phyloP scores from a whole-genome alignment of 2,888 invertebrate genomes.

The Drosophila merina region DNA sequence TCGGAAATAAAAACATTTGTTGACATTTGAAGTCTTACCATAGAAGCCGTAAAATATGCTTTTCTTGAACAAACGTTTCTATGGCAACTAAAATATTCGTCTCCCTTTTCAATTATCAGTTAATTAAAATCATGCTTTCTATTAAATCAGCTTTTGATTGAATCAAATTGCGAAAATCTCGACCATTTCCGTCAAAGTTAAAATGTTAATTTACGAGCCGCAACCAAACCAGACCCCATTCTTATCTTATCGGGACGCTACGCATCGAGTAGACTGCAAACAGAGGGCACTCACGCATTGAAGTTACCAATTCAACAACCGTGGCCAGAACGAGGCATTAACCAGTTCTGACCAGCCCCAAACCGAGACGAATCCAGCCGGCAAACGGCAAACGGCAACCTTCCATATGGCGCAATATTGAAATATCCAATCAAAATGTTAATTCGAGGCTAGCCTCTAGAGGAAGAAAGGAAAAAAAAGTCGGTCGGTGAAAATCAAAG shows the following conservation, averaged over 20 bases:
- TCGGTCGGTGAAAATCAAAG: constrained; percentile 31
- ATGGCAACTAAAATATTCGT: background rate
- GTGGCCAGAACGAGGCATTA: constrained; percentile 11
- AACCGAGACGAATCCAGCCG: constrained; percentile 26
- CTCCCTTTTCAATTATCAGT: background rate
- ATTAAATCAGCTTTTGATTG: background rate
- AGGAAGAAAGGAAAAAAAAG: constrained; percentile 10
- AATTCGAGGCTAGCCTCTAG: constrained; percentile 62
- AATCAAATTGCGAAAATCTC: constrained; percentile 1
- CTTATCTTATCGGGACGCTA: constrained; percentile 60
- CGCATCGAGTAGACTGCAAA: constrained; percentile 45
- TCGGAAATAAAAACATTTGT: background rate
- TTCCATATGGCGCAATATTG: constrained; percentile 76
- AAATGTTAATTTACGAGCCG: constrained; percentile 24
- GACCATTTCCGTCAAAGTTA: background rate
- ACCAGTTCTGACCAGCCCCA: constrained; percentile 28
- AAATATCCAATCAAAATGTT: constrained; percentile 79
- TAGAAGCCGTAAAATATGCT: background rate
- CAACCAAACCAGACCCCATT: constrained; percentile 26
- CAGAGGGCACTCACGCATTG: constrained; percentile 45
- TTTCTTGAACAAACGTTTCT: background rate
- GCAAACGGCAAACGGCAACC: constrained; percentile 33
- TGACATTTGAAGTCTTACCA: background rate
- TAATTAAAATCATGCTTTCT: background rate
- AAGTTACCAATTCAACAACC: constrained; percentile 43